Evolutionary conservation across 92 coral and sea anemone species (phyloP), one percentile per base, ranked within the genome.

Genomic region (Blastomussa wellsi): DNA sequence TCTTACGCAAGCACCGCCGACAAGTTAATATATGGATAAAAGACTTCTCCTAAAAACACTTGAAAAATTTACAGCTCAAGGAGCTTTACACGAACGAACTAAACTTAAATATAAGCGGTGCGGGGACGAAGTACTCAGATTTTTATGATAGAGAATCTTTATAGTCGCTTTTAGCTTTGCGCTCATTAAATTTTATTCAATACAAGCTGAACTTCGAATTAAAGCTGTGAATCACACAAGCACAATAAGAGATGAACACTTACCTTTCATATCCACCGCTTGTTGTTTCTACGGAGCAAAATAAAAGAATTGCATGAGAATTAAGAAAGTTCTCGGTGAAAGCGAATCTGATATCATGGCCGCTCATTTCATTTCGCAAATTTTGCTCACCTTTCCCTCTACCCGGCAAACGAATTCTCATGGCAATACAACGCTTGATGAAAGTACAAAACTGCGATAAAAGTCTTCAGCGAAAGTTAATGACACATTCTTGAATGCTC

Each of bases 231-330:
- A 49, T 17, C 32, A 20, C 5, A 48, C 37, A 42, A 48, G 12
- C 9, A 80, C 13, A 49, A 49, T 12, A 0, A 13, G 66, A 70
- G 17, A 82, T 16, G 5, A 22, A 14, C 11, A 9, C 89, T 81
- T 88, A 91, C 94, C 94, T 91, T 78, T 91, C 92, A 81, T 84
- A 85, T 72, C 94, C 94, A 75, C 59, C 60, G 47, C 60, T 74
- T 75, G 87, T 6, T 22, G n/a, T 37, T 74, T 83, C 87, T 83
- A 53, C 24, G 14, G 44, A 60, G 57, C 39, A 59, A 74, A 74
- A 38, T 9, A 0, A 41, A 41, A 60, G 42, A 32, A 44, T 26
- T 59, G 13, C 33, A 69, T 49, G 0, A 41, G 75, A 31, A 31
- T 11, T 42, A 24, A 53, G 77, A 48, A 71, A 82, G 49, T 72